Conservation (phyloP, 2,888 invertebrate genomes). For the Oligia fasciuncula region DNA sequence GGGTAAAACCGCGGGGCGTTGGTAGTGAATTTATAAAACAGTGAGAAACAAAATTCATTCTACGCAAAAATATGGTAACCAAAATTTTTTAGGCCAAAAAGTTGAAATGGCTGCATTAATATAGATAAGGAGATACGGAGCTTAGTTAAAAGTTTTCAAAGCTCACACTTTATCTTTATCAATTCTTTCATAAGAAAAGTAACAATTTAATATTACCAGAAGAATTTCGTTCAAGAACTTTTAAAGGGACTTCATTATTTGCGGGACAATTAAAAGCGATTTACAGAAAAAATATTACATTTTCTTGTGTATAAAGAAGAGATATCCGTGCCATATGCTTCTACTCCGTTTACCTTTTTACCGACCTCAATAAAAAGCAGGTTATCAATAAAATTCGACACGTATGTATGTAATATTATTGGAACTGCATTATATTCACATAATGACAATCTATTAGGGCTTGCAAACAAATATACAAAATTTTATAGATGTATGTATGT, state of each 20-base stretch:
- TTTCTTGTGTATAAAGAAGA: no score
- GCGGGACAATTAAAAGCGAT: constrained; percentile 11
- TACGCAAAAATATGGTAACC: constrained; percentile 22
- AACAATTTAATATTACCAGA: constrained; percentile 23
- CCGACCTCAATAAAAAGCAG: no score
- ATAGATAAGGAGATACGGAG: constrained; percentile 44
- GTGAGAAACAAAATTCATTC: neutral
- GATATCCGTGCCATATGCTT: no score
- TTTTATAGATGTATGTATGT: no score
- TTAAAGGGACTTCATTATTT: constrained; percentile 22
- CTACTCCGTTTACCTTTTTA: no score
- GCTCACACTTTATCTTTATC: constrained; percentile 37
- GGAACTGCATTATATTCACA: no score
- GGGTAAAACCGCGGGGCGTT: neutral
- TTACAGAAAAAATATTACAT: no score
- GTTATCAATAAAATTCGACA: no score
- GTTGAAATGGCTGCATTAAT: constrained; percentile 42
- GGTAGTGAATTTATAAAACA: constrained; percentile 1
- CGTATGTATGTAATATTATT: no score
- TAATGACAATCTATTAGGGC: no score
- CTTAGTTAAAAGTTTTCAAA: constrained; percentile 54
- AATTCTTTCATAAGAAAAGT: constrained; percentile 48
- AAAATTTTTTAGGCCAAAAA: constrained; percentile 4
- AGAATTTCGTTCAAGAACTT: constrained; percentile 9
- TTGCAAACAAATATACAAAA: no score